Percentiles rank a stretch among this genome's conserved stretches.
Evolutionary conservation across 2,888 invertebrate genomes (phyloP).

Genomic region (Diaperis boleti): DNA sequence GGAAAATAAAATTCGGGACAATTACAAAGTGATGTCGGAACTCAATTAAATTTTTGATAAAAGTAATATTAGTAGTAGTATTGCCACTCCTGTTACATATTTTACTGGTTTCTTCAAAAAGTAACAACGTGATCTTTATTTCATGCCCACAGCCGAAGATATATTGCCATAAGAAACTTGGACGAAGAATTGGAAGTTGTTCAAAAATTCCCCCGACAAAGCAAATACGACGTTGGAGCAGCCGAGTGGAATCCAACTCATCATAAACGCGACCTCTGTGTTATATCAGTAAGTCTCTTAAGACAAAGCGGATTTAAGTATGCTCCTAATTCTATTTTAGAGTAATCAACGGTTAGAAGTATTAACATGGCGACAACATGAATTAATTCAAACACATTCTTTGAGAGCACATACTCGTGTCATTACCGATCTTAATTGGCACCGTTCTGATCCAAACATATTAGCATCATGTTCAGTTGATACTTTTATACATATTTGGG

Average conservation of each 20-base stretch:
- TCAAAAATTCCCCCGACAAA: slow-evolving; percentile 85
- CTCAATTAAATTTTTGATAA: too few relatives aligned
- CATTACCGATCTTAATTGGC: slow-evolving; percentile 94
- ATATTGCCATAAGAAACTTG: slow-evolving; percentile 84
- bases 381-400: slow-evolving; percentile 79
- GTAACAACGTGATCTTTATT: too few relatives aligned
- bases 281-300: slow-evolving; percentile 90
- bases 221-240: slow-evolving; percentile 93
- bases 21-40: too few relatives aligned
- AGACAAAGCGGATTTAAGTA: too few relatives aligned
- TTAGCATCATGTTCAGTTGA: slow-evolving; percentile 94
- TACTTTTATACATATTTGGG: slow-evolving; percentile 95
- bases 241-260: slow-evolving; percentile 93
- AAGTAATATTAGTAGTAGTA: too few relatives aligned
- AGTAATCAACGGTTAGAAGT: slow-evolving; percentile 91
- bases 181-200: slow-evolving; percentile 78
- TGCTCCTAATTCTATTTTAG: slow-evolving; percentile 68
- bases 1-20: too few relatives aligned
- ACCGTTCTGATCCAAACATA: slow-evolving; percentile 79
- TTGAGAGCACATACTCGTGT: slow-evolving; percentile 86
- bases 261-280: slow-evolving; percentile 83
- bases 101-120: too few relatives aligned
- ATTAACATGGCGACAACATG: slow-evolving; percentile 81
- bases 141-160: slow-evolving; percentile 71
- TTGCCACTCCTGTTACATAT: too few relatives aligned